Evolutionary conservation across 2,888 invertebrate species (phyloP), one percentile per base, ranked within the genome.

Genomic region (Helicoverpa assulta): DNA sequence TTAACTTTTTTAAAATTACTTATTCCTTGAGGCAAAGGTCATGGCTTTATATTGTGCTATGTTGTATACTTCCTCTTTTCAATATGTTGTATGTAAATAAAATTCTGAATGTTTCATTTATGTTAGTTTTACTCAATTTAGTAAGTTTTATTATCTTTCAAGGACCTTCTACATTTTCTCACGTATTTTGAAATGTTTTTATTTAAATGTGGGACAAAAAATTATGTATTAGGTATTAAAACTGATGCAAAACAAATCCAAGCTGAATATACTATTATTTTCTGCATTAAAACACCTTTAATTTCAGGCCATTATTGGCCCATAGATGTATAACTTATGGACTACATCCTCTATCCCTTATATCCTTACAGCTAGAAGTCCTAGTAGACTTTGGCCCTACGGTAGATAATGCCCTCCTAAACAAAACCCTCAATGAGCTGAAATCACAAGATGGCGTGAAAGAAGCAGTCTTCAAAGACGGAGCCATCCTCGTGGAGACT

Each of bases 401-500:
- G 0, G 87, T 89, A 0, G 92, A 94, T 57, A 56, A 89, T 19
- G 73, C 84, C 1, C 1, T 80, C 0, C 8, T 94, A 3, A 80
- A 90, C 0, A 88, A 85, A 52, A 94, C 94, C 0, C 59, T 95
- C 0, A 87, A 83, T 0, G 80, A 86, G n/a, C 67, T 95, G 8
- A 91, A 89, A 66, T 83, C 90, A 0, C 81, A 83, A 2, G 85
- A 87, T 1, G 89, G 85, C 0, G 73, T 91, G 0, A 82, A 82
- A 29, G 81, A 85, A 90, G 96, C 97, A 19, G 90, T 96, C 65
- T 95, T 97, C 64, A 96, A 96, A 75, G 95, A 96, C 60, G 97
- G 97, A n/a, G 96, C 97, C 0, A 97, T 98, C 4, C 89, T 98
- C 68, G 96, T 98, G 0, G 97, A 97, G 72, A 97, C 97, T 0